Evolutionary conservation across 2,888 invertebrate genomes (phyloP).

Genomic region (Dicyrtoma fusca): DNA sequence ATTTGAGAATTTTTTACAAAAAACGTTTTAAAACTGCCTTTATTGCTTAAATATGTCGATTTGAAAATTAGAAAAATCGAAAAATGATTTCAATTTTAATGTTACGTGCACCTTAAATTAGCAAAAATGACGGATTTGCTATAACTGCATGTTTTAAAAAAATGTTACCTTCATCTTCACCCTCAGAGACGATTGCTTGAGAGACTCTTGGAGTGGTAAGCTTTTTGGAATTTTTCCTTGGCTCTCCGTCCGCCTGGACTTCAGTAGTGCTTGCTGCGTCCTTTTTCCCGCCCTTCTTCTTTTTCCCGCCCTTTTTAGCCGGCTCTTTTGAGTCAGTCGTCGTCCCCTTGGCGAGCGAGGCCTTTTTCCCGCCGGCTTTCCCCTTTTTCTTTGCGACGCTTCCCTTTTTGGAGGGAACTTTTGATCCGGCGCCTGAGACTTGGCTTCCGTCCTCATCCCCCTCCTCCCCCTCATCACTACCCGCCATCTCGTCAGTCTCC

Average conservation of each 20-base stretch:
- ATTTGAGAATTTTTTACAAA: too few species aligned
- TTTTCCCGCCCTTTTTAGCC: background rate
- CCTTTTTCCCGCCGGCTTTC: background rate
- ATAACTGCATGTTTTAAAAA: background rate
- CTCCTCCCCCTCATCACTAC: background rate
- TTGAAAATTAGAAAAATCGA: too few species aligned
- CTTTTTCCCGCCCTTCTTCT: conserved; percentile 2
- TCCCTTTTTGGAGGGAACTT: background rate
- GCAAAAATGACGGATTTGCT: too few species aligned
- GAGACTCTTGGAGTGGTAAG: too few species aligned
- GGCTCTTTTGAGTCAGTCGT: background rate
- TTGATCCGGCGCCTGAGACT: background rate
- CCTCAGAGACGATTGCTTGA: background rate
- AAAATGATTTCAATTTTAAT: too few species aligned
- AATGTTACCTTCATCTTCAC: conserved; percentile 15
- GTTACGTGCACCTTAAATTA: too few species aligned
- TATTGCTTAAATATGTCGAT: too few species aligned
- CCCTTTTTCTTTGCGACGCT: background rate
- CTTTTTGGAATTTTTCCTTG: conserved; percentile 1
- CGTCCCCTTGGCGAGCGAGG: background rate
- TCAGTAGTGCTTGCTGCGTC: background rate
- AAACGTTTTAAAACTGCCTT: too few species aligned
- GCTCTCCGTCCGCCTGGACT: background rate
- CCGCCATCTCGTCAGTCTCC: background rate
- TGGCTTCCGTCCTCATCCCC: background rate